phyloP scores from a whole-genome alignment of 2,797 vertebrate species.

The Notamacropus eugenii region DNA sequence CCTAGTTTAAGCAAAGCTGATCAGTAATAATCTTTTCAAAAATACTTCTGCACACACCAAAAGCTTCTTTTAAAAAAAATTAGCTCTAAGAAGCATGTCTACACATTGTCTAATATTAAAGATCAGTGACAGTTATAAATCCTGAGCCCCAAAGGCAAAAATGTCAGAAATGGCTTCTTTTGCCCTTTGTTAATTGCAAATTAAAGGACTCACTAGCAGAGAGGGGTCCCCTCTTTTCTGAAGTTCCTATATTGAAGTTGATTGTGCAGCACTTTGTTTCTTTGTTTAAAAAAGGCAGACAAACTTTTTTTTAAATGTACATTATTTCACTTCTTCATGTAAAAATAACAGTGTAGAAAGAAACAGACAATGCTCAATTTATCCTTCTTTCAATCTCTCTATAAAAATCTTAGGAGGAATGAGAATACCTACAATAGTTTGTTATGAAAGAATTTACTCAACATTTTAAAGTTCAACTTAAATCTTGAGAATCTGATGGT shows the following conservation, averaged over 20 bases:
- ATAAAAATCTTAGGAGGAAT: conserved; percentile 43
- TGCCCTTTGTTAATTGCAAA: conserved; percentile 28
- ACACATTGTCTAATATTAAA: neutral
- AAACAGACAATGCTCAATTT: conserved; percentile 27
- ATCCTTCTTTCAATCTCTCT: conserved; percentile 13
- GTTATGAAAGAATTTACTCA: conserved; percentile 24
- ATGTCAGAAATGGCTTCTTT: neutral
- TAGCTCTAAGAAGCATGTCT: conserved; percentile 19
- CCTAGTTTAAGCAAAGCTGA: conserved; percentile 46
- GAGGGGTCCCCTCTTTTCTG: neutral
- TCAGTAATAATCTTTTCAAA: conserved; percentile 44
- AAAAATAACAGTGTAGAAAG: neutral
- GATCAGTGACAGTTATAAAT: conserved; percentile 23
- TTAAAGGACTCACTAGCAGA: neutral
- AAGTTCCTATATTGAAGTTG: neutral
- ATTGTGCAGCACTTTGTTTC: neutral
- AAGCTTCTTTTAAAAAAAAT: neutral
- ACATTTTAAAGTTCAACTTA: conserved; percentile 36
- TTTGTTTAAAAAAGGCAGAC: conserved; percentile 4
- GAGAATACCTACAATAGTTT: conserved; percentile 27
- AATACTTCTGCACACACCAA: neutral
- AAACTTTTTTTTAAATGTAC: neutral
- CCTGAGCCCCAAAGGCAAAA: conserved; percentile 18
- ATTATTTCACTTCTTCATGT: conserved; percentile 29
- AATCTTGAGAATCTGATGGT: conserved; percentile 22